Evolutionary conservation across 1,140 invertebrate genomes (phyloP), one percentile per base, ranked within the genome.

Genomic region (Nixonia krombeini): DNA sequence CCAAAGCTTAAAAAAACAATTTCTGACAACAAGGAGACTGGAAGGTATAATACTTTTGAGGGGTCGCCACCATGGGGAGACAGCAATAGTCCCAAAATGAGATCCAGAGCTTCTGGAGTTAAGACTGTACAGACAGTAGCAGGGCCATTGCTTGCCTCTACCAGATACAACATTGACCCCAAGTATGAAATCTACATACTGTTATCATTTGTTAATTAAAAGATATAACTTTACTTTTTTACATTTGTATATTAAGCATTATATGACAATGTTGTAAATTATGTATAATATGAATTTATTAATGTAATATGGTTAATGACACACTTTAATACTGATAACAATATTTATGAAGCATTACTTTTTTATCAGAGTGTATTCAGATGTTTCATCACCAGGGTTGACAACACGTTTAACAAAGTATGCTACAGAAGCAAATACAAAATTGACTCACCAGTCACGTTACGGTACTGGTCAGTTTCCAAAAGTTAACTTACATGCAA

Each of bases 391-490:
- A 12, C 84, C 84, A 26, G 84, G 84, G 25, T 65, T 86, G 8
- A 78, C 82, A 0, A 65, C 76, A 17, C 62, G 83, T 16, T 46
- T 86, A 33, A 80, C 78, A n/a, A 85, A 82, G 52, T 86, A 86
- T 41, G 83, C 82, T 0, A 66, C 75, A 0, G 82, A 85, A 65
- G 75, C 79, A 1, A 80, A 70, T 21, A 75, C 29, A 16, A 85
- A 76, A 51, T 65, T 85, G 33, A 80, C 69, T 4, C 79, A 80
- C 67, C 82, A 84, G 13, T 72, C 80, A 3, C 81, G 82, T 10
- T 86, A 86, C 40, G 66, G 72, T 5, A 53, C 74, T 4, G 83
- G 83, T 0, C 83, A 86, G 28, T 85, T 84, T 75, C 84, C 83
- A 13, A 80, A 78, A 62, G 75, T 84, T 9, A 84, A 85, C 72